phyloP scores from a whole-genome alignment of 2,888 invertebrate species.

The Stenodema calcarata region DNA sequence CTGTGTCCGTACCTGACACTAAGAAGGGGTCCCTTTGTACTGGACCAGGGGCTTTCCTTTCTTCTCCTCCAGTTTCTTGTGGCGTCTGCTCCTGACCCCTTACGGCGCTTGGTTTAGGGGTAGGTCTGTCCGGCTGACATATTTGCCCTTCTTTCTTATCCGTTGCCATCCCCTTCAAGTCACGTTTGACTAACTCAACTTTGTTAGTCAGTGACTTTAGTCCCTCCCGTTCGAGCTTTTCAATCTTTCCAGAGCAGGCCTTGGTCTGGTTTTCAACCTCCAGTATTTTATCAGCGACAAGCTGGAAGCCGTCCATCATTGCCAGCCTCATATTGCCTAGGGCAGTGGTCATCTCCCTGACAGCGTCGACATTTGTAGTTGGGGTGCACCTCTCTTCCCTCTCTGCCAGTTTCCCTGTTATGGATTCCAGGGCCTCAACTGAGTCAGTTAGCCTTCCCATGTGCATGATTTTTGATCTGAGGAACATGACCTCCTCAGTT shows the following conservation, averaged over 20 bases:
- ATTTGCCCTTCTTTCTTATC: too few relatives aligned
- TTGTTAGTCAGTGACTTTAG: neutral
- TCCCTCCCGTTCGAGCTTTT: neutral
- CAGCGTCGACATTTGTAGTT: neutral
- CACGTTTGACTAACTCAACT: neutral
- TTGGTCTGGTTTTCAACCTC: neutral
- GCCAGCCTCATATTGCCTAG: neutral
- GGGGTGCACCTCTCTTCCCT: neutral
- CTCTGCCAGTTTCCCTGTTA: neutral
- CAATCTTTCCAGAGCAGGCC: neutral
- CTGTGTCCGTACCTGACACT: too few relatives aligned
- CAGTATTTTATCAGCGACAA: neutral
- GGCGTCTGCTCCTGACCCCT: too few relatives aligned
- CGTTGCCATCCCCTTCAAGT: too few relatives aligned
- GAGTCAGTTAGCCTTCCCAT: neutral
- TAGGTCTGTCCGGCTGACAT: too few relatives aligned
- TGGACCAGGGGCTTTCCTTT: too few relatives aligned
- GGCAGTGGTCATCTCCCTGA: neutral
- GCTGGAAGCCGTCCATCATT: neutral
- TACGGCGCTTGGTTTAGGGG: too few relatives aligned
- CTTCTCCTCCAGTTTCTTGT: too few relatives aligned
- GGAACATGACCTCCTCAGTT: neutral
- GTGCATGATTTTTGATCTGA: neutral
- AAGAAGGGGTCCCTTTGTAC: too few relatives aligned
- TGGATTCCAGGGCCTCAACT: neutral